Base-by-base conservation (phyloP, 2,797 vertebrate species). In the Anguilla obscura region DNA sequence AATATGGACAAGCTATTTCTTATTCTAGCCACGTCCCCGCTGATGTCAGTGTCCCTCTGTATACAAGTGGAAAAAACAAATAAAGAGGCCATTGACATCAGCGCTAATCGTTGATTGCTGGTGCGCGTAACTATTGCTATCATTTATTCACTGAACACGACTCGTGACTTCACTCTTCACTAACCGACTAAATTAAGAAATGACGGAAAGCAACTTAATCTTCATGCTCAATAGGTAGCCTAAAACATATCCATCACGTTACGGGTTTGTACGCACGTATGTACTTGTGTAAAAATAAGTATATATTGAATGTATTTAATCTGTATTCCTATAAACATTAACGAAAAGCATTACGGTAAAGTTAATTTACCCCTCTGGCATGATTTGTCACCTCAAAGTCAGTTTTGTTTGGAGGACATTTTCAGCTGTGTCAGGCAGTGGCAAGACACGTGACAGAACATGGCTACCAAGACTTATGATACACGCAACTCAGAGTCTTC, bases 1-100 rank as follows among this genome's bases (percentile, higher is more conserved):
- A 96, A 96, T 94, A 79, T 91, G 92, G 92, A 92, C 91, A 88
- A 90, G 92, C 92, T 92, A 92, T 95, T 96, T 96, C 86, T 89
- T 88, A 91, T 90, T 91, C 91, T 30, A 86, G 50, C 87, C 90
- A 91, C 90, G 89, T 89, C 88, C 79, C 84, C 52, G 85, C 89
- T 90, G 89, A 89, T 89, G 89, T 89, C 90, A 91, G 86, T 80
- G 83, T 85, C 85, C 74, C 88, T 87, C 87, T 87, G 86, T 71
- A 50, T 27, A 91, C 85, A 89, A 88, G 85, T 86, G 90, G 89
- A 89, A 90, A 69, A 88, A 89, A 89, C 84, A 90, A 56, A 87
- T 86, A 63, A 74, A 87, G 30, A 87, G 27, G 71, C 84, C 56
- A 69, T 76, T 60, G 85, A 84, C 82, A 88, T 85, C 84, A 50